Base-by-base conservation (phyloP, 2,797 vertebrate species). In the Onychomys arenicola region DNA sequence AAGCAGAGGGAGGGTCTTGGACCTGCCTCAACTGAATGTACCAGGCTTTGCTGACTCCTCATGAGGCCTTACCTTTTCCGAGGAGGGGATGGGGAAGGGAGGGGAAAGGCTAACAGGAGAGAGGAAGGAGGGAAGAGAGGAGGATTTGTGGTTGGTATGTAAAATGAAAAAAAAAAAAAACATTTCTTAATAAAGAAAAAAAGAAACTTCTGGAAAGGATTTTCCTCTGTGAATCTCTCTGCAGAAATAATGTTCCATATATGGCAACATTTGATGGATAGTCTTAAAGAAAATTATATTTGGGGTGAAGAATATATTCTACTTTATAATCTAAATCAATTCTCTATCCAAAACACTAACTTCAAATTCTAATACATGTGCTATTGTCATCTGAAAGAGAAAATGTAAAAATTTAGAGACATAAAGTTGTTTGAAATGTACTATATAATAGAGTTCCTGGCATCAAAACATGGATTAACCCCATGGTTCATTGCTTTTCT, bases 241-340 rank as follows among this genome's bases (percentile, higher is more conserved):
- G 19, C 49, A 92, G 77, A 85, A 52, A 59, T 63, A 43, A 11
- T 0, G 11, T 93, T 95, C 34, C 55, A 82, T 52, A 92, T 90
- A 69, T 92, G 16, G 6, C n/a, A 87, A 29, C 91, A 67, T 89
- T 65, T 92, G 21, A 85, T 93, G 23, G 23, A 61, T 52, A 6
- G 61, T 89, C 40, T 90, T 52, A 59, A 88, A 43, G 40, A 94
- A 90, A 93, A n/a, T 37, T 82, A 55, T 76, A 7, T 96, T 95
- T 93, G 55, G 65, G 40, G 27, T 94, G 69, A 23, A 95, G 57
- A 63, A 77, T 90, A 46, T 69, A 67, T 40, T 87, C 16, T 89
- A 14, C 29, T 14, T 82, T 75, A 23, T 55, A 37, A 78, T 46
- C 27, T 67, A 19, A 16, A 81, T 59, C 52, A 63, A 21, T 88